These are phyloP conservation scores for Drosophila stalkeri DNA, from an alignment of 2,888 invertebrate species.

Conservation along the genomic window DNA sequence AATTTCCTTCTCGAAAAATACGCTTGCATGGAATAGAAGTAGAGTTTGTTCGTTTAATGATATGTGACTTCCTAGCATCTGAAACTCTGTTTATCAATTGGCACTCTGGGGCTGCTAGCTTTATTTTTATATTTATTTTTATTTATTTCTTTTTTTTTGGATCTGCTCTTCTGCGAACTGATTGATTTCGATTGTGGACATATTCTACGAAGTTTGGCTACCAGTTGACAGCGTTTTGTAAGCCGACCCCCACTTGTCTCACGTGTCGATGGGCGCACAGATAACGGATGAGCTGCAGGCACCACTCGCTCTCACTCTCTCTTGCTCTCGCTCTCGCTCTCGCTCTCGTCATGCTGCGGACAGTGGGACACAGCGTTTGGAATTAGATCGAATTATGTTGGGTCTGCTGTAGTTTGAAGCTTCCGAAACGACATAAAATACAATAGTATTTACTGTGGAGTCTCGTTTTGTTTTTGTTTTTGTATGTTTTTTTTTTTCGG, in stretches of 20 bases:
- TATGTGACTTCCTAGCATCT: constrained; percentile 36
- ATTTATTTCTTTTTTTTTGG: neutral
- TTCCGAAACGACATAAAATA: constrained; percentile 17
- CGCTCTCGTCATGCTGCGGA: constrained; percentile 1
- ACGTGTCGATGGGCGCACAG: constrained; percentile 58
- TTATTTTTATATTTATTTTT: too few relatives aligned
- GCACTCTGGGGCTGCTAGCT: neutral
- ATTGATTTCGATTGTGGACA: constrained; percentile 62
- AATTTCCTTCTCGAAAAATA: neutral
- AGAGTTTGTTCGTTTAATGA: constrained; percentile 31
- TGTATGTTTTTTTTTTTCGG: neutral
- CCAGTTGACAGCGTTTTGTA: constrained; percentile 51
- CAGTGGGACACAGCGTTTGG: constrained; percentile 14
- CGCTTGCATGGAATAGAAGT: constrained; percentile 30
- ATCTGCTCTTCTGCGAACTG: constrained; percentile 58
- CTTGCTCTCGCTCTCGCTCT: neutral
- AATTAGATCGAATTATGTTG: constrained; percentile 9
- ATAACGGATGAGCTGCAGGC: constrained; percentile 52
- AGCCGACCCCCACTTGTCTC: constrained; percentile 59
- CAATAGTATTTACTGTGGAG: constrained; percentile 7
- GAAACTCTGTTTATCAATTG: constrained; percentile 30
- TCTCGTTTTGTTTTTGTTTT: constrained; percentile 1
- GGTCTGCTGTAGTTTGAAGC: constrained; percentile 19
- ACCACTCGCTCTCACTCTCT: neutral
- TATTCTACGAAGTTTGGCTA: constrained; percentile 68